Conservation (phyloP, 2,113 vertebrate genomes). For the Telmatochromis bifrenatus region DNA sequence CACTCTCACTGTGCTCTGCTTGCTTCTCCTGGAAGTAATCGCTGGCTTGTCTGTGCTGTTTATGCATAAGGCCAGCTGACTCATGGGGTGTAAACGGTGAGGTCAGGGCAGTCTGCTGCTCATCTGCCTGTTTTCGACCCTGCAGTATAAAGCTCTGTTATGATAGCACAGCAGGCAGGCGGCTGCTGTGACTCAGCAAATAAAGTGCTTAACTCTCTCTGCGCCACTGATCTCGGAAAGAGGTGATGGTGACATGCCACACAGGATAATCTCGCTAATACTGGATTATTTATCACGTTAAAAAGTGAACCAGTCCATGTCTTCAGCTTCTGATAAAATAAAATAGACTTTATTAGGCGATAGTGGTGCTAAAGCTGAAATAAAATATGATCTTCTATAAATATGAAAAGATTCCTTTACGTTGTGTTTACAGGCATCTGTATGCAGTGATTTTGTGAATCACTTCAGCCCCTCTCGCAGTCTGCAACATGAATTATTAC, state of each 20-base stretch:
- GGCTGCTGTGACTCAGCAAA: slow-evolving; percentile 44
- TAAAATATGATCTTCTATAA: neutral
- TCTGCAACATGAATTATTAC: neutral
- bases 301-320: neutral
- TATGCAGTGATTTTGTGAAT: neutral
- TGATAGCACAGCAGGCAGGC: neutral
- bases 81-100: neutral
- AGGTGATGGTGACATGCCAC: neutral
- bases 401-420: neutral
- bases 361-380: neutral
- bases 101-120: neutral
- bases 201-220: neutral
- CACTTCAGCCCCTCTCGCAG: neutral
- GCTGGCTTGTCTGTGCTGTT: neutral
- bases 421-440: neutral
- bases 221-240: neutral
- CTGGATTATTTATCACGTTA: neutral
- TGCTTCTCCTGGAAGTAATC: neutral
- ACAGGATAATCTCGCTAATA: neutral
- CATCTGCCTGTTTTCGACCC: neutral
- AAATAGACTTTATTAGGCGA: neutral
- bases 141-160: slow-evolving; percentile 1
- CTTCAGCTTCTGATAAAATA: neutral
- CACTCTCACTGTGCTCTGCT: neutral
- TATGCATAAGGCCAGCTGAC: neutral